A percentile compares a stretch with the other conserved stretches of the same genome.
phyloP scores from a whole-genome alignment of 2,113 vertebrate genomes.

The Verasper variegatus region DNA sequence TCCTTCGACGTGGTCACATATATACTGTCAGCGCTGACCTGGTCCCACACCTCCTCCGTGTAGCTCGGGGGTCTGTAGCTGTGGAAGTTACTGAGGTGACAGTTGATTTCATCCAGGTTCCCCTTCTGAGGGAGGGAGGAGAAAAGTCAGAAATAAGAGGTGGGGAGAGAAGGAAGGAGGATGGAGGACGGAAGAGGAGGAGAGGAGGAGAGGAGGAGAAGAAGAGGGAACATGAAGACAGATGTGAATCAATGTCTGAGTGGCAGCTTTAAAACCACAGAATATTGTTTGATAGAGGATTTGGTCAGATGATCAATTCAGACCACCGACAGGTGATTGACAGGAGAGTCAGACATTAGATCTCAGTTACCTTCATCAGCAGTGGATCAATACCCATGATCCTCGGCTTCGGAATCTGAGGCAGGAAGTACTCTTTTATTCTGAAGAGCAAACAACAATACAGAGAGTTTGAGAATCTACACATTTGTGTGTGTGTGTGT shows the following conservation, averaged over 20 bases:
- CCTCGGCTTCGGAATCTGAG: constrained; percentile 78
- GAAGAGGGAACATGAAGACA: no score
- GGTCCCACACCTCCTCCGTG: constrained; percentile 71
- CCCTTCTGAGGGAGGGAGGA: constrained; percentile 70
- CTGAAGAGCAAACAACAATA: constrained; percentile 41
- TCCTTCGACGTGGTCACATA: constrained; percentile 6
- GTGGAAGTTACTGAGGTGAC: constrained; percentile 79
- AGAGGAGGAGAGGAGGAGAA: no score
- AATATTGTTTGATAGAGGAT: no score
- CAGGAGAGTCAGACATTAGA: no score
- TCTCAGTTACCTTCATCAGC: constrained; percentile 74
- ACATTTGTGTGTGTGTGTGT: background rate
- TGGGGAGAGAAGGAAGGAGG: background rate
- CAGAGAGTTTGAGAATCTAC: background rate
- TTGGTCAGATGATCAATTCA: no score
- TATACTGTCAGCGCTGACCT: constrained; percentile 55
- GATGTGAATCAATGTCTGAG: no score
- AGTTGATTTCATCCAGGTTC: constrained; percentile 80
- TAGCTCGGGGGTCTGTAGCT: constrained; percentile 72
- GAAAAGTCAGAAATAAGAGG: no score
- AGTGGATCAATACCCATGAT: constrained; percentile 79
- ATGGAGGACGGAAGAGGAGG: no score
- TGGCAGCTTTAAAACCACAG: no score
- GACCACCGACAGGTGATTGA: no score
- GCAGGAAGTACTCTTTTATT: constrained; percentile 80